Percentiles rank a stretch among this genome's conserved stretches.
These are phyloP conservation scores for Nyctibius bracteatus DNA, from an alignment of 2,113 vertebrate genomes.

Conservation along the genomic window DNA sequence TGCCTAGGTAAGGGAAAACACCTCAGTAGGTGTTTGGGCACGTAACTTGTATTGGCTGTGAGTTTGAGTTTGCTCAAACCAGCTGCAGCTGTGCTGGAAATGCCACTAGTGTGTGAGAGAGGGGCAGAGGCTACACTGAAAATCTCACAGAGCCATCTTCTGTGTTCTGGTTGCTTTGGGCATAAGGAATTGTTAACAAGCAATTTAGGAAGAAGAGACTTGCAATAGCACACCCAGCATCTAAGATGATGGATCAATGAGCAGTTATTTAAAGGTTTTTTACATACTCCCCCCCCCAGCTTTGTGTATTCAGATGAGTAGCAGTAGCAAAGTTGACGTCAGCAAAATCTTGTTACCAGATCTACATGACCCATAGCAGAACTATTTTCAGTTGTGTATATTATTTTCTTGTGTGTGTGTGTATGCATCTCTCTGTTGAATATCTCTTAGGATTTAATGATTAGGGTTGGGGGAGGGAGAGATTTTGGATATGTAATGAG, in stretches of 20 bases:
- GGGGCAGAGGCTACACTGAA: rapidly evolving
- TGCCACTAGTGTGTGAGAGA: background rate
- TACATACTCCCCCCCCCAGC: rapidly evolving
- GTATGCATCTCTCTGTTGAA: background rate
- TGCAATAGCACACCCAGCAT: no score
- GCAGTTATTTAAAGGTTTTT: background rate
- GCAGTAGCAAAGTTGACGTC: background rate
- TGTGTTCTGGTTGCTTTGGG: background rate
- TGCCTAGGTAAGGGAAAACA: background rate
- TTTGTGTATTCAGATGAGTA: background rate
- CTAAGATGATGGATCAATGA: background rate
- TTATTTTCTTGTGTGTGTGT: background rate
- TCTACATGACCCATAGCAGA: background rate
- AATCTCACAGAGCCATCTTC: rapidly evolving
- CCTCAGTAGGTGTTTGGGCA: background rate
- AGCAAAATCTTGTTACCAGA: background rate
- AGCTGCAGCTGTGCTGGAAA: background rate
- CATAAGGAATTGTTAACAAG: background rate
- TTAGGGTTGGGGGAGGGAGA: background rate
- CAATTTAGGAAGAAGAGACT: background rate
- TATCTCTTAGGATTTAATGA: background rate
- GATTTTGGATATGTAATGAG: background rate
- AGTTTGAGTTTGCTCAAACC: background rate
- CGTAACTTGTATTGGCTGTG: background rate
- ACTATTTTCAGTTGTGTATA: background rate